phyloP scores from a whole-genome alignment of 2,888 invertebrate genomes.

The Ferrisia virgata region DNA sequence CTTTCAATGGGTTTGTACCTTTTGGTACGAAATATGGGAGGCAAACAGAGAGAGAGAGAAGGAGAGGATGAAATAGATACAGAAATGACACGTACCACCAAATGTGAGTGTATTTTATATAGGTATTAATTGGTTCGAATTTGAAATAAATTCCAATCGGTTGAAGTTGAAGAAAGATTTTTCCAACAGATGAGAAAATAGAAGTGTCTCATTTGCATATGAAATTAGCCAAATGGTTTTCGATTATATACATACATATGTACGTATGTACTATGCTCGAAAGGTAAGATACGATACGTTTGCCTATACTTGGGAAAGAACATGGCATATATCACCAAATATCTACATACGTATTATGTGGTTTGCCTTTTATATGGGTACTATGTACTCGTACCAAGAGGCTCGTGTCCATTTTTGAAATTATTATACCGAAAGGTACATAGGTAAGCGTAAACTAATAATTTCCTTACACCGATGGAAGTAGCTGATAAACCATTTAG shows the following conservation, averaged over 20 bases:
- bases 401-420: conserved; percentile 22
- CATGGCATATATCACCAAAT: conserved; percentile 7
- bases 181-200: background rate
- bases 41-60: too few species aligned
- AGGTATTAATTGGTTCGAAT: background rate
- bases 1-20: background rate
- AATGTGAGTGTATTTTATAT: too few species aligned
- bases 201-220: background rate
- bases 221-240: conserved; percentile 29
- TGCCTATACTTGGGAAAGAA: too few species aligned
- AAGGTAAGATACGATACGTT: too few species aligned
- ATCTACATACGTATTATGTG: background rate
- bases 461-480: background rate
- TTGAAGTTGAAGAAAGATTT: background rate
- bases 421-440: background rate
- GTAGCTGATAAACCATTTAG: background rate
- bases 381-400: background rate
- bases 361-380: background rate
- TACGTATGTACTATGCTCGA: too few species aligned
- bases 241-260: too few species aligned
- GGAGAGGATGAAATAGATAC: background rate
- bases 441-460: background rate
- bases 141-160: background rate
- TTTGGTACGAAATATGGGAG: too few species aligned
- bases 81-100: background rate